Evolutionary conservation across 2,888 invertebrate species (phyloP).

Genomic region (Erebia ligea): DNA sequence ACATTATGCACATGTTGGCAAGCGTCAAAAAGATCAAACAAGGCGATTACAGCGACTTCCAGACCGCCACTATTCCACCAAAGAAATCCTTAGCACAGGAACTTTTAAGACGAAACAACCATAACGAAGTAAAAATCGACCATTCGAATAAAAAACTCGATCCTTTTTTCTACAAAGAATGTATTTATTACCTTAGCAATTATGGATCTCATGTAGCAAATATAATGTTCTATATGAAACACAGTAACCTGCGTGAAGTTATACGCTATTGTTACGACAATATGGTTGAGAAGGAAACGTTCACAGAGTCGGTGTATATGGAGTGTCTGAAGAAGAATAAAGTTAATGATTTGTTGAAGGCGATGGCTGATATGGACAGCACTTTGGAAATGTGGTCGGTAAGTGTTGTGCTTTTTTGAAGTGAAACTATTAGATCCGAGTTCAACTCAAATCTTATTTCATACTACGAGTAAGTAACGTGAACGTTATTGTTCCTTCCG

Average conservation of each 20-base stretch:
- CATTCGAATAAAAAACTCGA: constrained; percentile 70
- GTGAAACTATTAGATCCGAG: no score
- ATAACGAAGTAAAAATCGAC: constrained; percentile 64
- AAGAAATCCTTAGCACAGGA: constrained; percentile 74
- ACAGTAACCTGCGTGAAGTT: constrained; percentile 87
- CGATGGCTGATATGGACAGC: constrained; percentile 86
- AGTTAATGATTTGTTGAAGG: constrained; percentile 83
- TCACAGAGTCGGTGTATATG: constrained; percentile 88
- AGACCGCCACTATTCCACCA: constrained; percentile 63
- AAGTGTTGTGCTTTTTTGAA: constrained; percentile 44
- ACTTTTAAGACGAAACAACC: constrained; percentile 68
- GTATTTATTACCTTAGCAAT: constrained; percentile 90
- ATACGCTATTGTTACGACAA: constrained; percentile 88
- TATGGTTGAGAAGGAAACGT: constrained; percentile 86
- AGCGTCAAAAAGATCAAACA: constrained; percentile 82
- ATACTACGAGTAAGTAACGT: no score
- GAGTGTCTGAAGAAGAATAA: constrained; percentile 86
- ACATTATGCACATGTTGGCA: constrained; percentile 83
- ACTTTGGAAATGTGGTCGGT: constrained; percentile 88
- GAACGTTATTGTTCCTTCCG: no score
- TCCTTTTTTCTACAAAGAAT: constrained; percentile 88
- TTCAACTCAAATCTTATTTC: no score
- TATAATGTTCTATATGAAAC: constrained; percentile 89
- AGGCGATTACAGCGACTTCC: constrained; percentile 82
- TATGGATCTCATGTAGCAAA: constrained; percentile 91